Base-by-base conservation (phyloP, 1,140 invertebrate species). In the Drosophila subpulchrella region DNA sequence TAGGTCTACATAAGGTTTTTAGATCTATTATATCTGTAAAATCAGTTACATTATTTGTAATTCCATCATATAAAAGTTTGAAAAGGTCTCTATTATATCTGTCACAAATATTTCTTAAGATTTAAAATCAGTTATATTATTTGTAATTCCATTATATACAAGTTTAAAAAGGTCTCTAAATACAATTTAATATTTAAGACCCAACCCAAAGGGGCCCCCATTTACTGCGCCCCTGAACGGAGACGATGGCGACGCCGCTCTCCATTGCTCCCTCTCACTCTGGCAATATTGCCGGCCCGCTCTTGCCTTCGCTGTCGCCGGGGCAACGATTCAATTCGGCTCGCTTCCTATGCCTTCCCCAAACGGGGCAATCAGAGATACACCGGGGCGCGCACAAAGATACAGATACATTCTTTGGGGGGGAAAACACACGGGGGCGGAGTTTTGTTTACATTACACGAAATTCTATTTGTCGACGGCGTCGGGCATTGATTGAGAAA, bases 391-490 rank as follows among this genome's bases (percentile, higher is more conserved):
- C 57, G 54, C 59, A 57, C 60, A 59, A 51, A 74, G 42, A 75
- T 62, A 76, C 48, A 73, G 48, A 57, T 68, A 68, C 77, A 65
- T 72, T 42, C 58, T 66, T 30, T 51, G 48, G 48, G 1, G 30
- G 78, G 53, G 20, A 20, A 20, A 48, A 78, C 79, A 78, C 75
- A 85, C 81, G 82, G 66, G 88, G 90, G 90, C 90, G 90, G 90
- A 91, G 90, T 91, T 91, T 91, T 91, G 90, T 91, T 91, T 91
- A 91, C 83, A 91, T 91, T 91, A 80, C 79, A 89, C 68, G 84
- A 84, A 75, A 90, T 89, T 89, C 84, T 85, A 90, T 91, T 91
- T 91, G 89, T 91, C 88, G 88, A 91, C 78, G 65, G 70, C 83
- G 62, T 83, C 88, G 81, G 80, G 61, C 77, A 85, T 78, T 88